These are phyloP conservation scores for Ericerus pela DNA, from an alignment of 1,140 invertebrate species.

Conservation along the genomic window DNA sequence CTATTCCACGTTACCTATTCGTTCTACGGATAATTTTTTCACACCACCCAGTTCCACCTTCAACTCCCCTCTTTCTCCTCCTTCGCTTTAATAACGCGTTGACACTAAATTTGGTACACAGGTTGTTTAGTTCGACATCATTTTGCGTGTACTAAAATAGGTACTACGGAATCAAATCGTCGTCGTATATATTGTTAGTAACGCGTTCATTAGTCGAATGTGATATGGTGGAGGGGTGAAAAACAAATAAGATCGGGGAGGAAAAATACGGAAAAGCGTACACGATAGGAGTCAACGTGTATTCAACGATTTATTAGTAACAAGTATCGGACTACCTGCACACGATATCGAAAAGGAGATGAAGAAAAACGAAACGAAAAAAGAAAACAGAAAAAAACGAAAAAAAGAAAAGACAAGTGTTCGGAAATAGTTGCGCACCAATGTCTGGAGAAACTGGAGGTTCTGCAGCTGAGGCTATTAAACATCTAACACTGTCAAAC, in stretches of 20 bases:
- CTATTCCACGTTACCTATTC: too few species aligned
- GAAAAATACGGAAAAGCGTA: background rate
- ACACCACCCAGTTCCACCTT: too few species aligned
- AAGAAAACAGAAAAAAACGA: too few species aligned
- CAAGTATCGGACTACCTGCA: constrained; percentile 9
- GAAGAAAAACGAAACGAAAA: too few species aligned
- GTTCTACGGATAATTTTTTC: too few species aligned
- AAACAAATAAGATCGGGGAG: background rate
- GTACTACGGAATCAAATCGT: too few species aligned
- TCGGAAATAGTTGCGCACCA: background rate
- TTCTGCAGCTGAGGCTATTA: constrained; percentile 7
- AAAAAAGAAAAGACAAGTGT: background rate
- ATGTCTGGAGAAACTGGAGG: constrained; percentile 7
- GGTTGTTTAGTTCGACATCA: background rate
- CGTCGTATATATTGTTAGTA: background rate
- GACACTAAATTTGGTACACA: background rate
- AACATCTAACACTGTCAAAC: constrained; percentile 8
- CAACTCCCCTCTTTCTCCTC: background rate
- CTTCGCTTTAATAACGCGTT: background rate
- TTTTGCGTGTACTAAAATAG: background rate
- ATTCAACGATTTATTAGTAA: constrained; percentile 11
- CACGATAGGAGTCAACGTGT: background rate
- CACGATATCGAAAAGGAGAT: background rate
- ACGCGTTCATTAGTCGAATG: background rate
- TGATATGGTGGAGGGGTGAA: background rate